Percentiles rank a stretch among this genome's conserved stretches.
These are phyloP conservation scores for Globia sparganii DNA, from an alignment of 2,888 invertebrate genomes.

Conservation along the genomic window DNA sequence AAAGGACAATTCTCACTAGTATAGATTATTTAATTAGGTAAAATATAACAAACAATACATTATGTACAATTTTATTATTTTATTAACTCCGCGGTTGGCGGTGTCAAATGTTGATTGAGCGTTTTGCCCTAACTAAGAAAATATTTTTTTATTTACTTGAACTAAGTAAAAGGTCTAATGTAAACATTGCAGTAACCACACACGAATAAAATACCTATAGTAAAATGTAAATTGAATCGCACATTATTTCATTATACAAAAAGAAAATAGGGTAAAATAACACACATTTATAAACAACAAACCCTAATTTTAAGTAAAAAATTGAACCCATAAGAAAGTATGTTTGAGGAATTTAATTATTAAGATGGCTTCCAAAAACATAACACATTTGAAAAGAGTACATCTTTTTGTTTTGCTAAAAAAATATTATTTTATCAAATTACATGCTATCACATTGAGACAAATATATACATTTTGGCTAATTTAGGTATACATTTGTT, in stretches of 20 bases:
- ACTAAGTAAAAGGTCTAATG: constrained; percentile 52
- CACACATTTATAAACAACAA: constrained; percentile 49
- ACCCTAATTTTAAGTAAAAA: constrained; percentile 37
- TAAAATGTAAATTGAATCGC: constrained; percentile 49
- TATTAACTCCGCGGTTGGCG: constrained; percentile 46
- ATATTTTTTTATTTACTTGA: constrained; percentile 55
- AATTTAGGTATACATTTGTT: constrained; percentile 16
- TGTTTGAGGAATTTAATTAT: constrained; percentile 27
- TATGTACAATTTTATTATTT: constrained; percentile 64
- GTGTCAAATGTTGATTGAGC: constrained; percentile 61
- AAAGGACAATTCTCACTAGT: constrained; percentile 44
- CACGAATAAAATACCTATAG: constrained; percentile 51
- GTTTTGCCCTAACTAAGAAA: constrained; percentile 63
- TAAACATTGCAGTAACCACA: constrained; percentile 44
- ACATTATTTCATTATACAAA: constrained; percentile 42
- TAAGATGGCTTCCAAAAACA: constrained; percentile 26
- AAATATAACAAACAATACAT: constrained; percentile 61
- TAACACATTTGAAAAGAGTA: constrained; percentile 31
- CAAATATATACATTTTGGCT: constrained; percentile 26
- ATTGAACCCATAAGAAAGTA: constrained; percentile 8
- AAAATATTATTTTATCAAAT: constrained; percentile 37
- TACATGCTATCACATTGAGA: constrained; percentile 40
- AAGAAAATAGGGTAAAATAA: constrained; percentile 46
- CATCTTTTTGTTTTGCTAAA: constrained; percentile 32
- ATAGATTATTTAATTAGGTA: constrained; percentile 60